These are phyloP conservation scores for Ammodytes marinus DNA, from an alignment of 2,113 vertebrate species.

Conservation along the genomic window DNA sequence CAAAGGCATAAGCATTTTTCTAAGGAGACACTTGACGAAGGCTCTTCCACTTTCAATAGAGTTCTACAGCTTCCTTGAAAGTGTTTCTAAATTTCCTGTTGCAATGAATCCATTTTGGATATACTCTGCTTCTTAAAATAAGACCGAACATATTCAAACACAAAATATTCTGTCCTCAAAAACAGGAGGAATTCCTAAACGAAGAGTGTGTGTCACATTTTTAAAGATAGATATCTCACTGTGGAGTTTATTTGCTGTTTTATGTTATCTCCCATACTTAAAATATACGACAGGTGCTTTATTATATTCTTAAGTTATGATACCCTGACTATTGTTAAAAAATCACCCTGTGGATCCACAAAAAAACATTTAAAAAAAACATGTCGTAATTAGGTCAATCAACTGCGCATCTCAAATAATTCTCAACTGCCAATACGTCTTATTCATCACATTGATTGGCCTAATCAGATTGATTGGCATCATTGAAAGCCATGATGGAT, in stretches of 20 bases:
- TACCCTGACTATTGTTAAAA: neutral
- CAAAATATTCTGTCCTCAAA: conserved; percentile 1
- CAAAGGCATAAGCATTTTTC: conserved; percentile 39
- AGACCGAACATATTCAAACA: conserved; percentile 3
- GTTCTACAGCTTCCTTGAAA: conserved; percentile 12
- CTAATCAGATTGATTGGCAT: conserved; percentile 51
- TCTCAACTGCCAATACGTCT: conserved; percentile 13
- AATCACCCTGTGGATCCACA: neutral
- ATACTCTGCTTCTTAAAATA: neutral
- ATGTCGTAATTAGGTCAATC: conserved; percentile 41
- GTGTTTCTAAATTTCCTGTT: neutral
- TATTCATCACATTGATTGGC: conserved; percentile 40
- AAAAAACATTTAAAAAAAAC: neutral
- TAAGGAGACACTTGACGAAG: conserved; percentile 33
- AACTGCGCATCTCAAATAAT: conserved; percentile 22
- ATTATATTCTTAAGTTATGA: neutral
- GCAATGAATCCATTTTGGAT: neutral
- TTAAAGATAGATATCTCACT: neutral
- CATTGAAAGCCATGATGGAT: conserved; percentile 56
- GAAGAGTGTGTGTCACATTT: neutral
- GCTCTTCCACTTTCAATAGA: conserved; percentile 1
- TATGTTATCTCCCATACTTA: neutral
- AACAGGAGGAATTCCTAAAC: neutral
- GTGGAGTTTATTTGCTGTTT: neutral
- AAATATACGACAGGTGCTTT: neutral